Evolutionary conservation across 2,888 invertebrate genomes (phyloP).

Genomic region (Thera obeliscata): DNA sequence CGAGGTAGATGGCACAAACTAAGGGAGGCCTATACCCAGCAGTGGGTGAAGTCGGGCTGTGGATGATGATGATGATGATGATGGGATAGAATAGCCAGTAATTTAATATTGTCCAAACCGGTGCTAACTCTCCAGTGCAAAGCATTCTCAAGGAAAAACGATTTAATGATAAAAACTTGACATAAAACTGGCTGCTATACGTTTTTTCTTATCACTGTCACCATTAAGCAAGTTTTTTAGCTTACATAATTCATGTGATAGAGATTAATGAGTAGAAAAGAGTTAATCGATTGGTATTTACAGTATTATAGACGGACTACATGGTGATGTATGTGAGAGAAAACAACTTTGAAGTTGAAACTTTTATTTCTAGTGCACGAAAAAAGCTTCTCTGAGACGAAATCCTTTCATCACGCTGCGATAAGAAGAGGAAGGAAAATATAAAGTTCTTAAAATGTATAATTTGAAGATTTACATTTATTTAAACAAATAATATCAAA

Average conservation of each 20-base stretch:
- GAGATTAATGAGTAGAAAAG: slow-evolving; percentile 20
- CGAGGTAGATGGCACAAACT: no score
- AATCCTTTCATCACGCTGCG: no score
- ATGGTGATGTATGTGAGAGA: background rate
- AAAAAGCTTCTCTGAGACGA: no score
- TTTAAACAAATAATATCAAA: no score
- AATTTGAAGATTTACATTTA: no score
- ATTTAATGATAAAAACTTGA: slow-evolving; percentile 16
- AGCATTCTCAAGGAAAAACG: slow-evolving; percentile 5
- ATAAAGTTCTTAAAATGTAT: no score
- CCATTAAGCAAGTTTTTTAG: slow-evolving; percentile 21
- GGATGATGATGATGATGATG: no score
- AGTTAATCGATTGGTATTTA: slow-evolving; percentile 12
- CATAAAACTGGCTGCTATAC: slow-evolving; percentile 9
- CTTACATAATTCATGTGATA: slow-evolving; percentile 30
- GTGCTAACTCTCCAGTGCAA: background rate
- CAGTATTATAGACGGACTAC: background rate
- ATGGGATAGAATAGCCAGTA: background rate
- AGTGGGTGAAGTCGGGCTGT: no score
- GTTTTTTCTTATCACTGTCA: slow-evolving; percentile 23
- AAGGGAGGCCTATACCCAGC: no score
- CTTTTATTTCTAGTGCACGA: no score
- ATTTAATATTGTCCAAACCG: background rate
- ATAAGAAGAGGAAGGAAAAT: no score
- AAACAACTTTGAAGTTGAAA: background rate